phyloP scores from a whole-genome alignment of 1,140 invertebrate species.

The Micrasema longulum region DNA sequence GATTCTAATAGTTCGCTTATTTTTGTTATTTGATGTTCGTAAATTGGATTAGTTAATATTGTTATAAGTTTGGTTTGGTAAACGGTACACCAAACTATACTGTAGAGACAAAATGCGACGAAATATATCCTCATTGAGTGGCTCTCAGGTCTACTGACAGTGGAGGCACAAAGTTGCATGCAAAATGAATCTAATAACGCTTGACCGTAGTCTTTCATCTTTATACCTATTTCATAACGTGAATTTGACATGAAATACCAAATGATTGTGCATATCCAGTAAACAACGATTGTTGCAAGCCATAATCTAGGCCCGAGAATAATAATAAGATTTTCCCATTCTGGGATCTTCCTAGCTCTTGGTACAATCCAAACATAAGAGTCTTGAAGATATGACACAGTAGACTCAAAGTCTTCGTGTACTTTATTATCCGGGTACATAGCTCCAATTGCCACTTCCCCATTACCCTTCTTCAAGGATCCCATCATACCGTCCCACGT shows the following conservation, averaged over 20 bases:
- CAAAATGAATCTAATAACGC: slow-evolving; percentile 45
- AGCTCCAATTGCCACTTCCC: slow-evolving; percentile 50
- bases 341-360: slow-evolving; percentile 47
- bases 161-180: slow-evolving; percentile 44
- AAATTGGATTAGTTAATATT: slow-evolving; percentile 45
- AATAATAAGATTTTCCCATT: slow-evolving; percentile 50
- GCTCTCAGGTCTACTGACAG: slow-evolving; percentile 36
- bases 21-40: slow-evolving; percentile 48
- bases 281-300: slow-evolving; percentile 40
- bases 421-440: slow-evolving; percentile 52
- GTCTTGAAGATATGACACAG: slow-evolving; percentile 52
- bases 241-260: slow-evolving; percentile 47
- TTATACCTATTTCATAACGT: slow-evolving; percentile 43
- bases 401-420: slow-evolving; percentile 53
- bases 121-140: slow-evolving; percentile 49
- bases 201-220: slow-evolving; percentile 34
- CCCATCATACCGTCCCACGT: slow-evolving; percentile 50
- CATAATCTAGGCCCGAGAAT: slow-evolving; percentile 41
- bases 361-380: slow-evolving; percentile 50
- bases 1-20: slow-evolving; percentile 41
- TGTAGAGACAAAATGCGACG: slow-evolving; percentile 45
- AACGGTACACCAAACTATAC: slow-evolving; percentile 47
- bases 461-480: slow-evolving; percentile 42
- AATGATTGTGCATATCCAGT: slow-evolving; percentile 41
- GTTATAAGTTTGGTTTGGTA: slow-evolving; percentile 52